Evolutionary conservation across 2,113 vertebrate genomes (phyloP).

Genomic region (Tauraco erythrolophus): DNA sequence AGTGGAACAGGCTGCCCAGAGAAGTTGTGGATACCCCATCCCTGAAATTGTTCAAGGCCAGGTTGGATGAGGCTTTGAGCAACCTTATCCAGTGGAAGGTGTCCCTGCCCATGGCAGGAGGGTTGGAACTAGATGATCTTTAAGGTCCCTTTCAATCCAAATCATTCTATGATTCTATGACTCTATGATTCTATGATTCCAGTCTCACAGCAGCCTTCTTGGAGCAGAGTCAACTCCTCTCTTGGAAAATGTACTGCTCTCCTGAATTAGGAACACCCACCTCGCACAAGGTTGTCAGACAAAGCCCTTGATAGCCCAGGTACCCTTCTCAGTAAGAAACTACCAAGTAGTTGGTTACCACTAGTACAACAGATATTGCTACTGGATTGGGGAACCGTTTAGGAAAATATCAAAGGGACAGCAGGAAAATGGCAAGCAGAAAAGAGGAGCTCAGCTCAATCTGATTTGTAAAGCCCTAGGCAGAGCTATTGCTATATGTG

Average conservation of each 20-base stretch:
- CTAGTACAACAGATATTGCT: background rate
- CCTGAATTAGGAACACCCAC: background rate
- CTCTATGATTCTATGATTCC: too few species aligned
- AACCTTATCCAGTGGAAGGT: too few species aligned
- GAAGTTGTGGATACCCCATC: too few species aligned
- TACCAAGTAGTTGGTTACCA: background rate
- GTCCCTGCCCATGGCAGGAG: too few species aligned
- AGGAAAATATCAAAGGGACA: background rate
- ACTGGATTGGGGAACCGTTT: background rate
- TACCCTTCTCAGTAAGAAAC: background rate
- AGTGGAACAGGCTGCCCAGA: too few species aligned
- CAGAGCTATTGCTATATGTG: background rate
- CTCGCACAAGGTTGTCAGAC: rapidly evolving
- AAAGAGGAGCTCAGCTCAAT: background rate
- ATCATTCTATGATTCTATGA: too few species aligned
- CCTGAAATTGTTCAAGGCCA: too few species aligned
- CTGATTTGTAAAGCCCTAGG: background rate
- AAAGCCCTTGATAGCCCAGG: background rate
- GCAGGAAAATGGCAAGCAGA: background rate
- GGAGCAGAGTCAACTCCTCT: background rate
- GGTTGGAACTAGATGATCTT: too few species aligned
- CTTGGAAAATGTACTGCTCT: background rate
- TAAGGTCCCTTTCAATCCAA: too few species aligned
- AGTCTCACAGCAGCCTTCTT: background rate
- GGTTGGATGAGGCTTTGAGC: too few species aligned